phyloP scores from a whole-genome alignment of 2,113 vertebrate genomes.

The Podarcis raffonei region DNA sequence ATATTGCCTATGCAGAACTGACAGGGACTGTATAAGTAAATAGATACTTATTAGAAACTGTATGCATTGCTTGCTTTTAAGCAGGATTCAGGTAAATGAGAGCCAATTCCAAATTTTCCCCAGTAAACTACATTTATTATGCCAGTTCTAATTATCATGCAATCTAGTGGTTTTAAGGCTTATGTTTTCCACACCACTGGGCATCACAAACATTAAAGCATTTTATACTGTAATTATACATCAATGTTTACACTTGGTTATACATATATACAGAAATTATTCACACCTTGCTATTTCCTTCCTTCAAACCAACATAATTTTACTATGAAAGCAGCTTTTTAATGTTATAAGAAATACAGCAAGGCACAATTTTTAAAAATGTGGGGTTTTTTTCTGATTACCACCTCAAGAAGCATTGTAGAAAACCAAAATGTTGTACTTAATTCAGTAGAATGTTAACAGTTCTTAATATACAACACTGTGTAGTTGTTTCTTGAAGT shows the following conservation, averaged over 20 bases:
- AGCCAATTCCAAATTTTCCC: slow-evolving; percentile 78
- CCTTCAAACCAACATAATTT: slow-evolving; percentile 80
- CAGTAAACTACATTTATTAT: slow-evolving; percentile 93
- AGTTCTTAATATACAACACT: slow-evolving; percentile 84
- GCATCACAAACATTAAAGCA: slow-evolving; percentile 90
- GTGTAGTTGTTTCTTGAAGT: slow-evolving; percentile 81
- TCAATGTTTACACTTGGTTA: slow-evolving; percentile 84
- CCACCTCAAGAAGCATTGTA: slow-evolving; percentile 80
- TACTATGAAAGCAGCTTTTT: slow-evolving; percentile 85
- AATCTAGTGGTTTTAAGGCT: slow-evolving; percentile 91
- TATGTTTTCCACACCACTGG: slow-evolving; percentile 90
- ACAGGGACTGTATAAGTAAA: neutral
- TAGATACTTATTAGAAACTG: slow-evolving; percentile 25
- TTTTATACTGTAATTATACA: slow-evolving; percentile 89
- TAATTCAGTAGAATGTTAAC: slow-evolving; percentile 78
- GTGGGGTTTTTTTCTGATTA: slow-evolving; percentile 73
- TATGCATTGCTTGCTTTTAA: slow-evolving; percentile 55
- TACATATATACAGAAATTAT: slow-evolving; percentile 92
- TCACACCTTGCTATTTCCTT: slow-evolving; percentile 85
- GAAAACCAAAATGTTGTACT: slow-evolving; percentile 77
- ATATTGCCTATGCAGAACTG: neutral
- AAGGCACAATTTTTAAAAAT: slow-evolving; percentile 94
- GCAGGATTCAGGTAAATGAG: slow-evolving; percentile 73
- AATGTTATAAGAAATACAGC: slow-evolving; percentile 91
- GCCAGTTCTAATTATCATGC: slow-evolving; percentile 92